Evolutionary conservation across 2,113 vertebrate species (phyloP).

Genomic region (Chaetops frenatus): DNA sequence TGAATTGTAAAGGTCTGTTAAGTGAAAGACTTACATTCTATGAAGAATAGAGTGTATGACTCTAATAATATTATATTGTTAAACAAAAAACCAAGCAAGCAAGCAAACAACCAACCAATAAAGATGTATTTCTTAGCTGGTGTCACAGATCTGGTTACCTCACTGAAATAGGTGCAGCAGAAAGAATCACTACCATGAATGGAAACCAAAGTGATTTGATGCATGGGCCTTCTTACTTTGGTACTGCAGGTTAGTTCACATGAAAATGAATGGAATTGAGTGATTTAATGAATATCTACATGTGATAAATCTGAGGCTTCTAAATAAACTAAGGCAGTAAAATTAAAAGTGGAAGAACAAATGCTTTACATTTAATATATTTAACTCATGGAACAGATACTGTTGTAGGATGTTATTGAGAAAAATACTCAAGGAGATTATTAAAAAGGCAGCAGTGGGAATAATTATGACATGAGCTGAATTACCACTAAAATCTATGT

Average conservation of each 20-base stretch:
- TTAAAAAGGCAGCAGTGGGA: not conserved
- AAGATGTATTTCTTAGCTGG: not conserved
- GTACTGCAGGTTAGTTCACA: not conserved
- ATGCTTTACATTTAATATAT: not conserved
- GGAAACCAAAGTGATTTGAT: not conserved
- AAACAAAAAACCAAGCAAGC: not conserved
- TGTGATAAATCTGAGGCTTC: not conserved
- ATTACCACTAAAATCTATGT: not conserved
- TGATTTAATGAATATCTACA: not conserved
- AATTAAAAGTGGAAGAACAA: not conserved
- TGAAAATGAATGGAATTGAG: not conserved
- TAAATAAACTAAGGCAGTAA: not conserved
- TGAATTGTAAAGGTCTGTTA: not conserved
- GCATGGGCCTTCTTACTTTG: not conserved
- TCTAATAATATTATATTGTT: not conserved
- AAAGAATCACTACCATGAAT: not conserved
- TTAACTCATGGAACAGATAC: not conserved
- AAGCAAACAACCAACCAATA: not conserved
- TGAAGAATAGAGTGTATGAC: no score
- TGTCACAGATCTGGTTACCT: not conserved
- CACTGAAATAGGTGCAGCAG: not conserved
- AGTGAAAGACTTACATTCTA: no score
- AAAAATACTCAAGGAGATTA: not conserved
- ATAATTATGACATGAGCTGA: not conserved
- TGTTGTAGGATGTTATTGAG: not conserved